These are phyloP conservation scores for Pollimyrus isidori DNA, from an alignment of 2,113 vertebrate genomes.

Conservation along the genomic window DNA sequence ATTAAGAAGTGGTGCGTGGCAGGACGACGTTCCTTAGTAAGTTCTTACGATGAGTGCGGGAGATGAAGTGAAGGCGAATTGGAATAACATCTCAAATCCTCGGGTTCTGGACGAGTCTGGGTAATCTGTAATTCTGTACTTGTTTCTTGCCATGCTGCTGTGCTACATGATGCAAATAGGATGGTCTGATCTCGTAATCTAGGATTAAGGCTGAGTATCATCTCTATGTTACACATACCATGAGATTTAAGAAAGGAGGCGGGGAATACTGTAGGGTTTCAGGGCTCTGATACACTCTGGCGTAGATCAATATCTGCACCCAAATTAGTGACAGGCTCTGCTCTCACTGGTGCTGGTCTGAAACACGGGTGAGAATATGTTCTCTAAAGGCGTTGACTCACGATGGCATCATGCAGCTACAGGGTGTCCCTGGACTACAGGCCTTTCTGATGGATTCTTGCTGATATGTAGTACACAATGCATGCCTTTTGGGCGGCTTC, in stretches of 20 bases:
- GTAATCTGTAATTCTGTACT: conserved; percentile 22
- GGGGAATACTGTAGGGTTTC: neutral
- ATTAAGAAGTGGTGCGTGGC: neutral
- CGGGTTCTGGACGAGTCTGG: neutral
- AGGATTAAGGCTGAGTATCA: conserved; percentile 39
- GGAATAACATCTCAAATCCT: neutral
- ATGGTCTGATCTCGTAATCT: conserved; percentile 31
- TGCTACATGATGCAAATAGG: conserved; percentile 35
- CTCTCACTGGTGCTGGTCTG: neutral
- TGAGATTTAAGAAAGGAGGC: neutral
- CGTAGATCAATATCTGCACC: neutral
- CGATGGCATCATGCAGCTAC: neutral
- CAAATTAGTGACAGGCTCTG: neutral
- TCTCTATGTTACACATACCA: neutral
- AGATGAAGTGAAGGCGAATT: neutral
- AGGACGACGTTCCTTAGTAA: neutral
- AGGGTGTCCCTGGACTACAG: neutral
- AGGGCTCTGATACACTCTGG: neutral
- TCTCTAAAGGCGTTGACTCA: neutral
- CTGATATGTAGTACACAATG: neutral
- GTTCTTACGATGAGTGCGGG: neutral
- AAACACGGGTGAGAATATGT: neutral
- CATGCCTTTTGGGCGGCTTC: neutral
- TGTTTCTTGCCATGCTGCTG: conserved; percentile 22
- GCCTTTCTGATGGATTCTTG: neutral